Conservation (phyloP, 1,140 invertebrate species). For the Formica selysi region DNA sequence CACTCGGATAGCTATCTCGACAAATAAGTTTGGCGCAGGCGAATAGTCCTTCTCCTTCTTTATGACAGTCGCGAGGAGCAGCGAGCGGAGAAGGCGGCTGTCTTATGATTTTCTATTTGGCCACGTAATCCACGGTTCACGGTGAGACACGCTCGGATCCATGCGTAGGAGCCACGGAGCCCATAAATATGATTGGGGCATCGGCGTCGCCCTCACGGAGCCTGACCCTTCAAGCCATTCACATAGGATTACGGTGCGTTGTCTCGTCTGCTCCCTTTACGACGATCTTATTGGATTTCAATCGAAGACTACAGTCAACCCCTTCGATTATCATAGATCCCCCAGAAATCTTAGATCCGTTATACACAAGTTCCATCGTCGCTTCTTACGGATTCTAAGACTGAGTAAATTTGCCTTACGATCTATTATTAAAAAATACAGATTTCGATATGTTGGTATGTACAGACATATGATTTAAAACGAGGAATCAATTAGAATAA, state of each 20-base stretch:
- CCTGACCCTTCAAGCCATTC: conserved; percentile 79
- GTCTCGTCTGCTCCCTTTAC: conserved; percentile 82
- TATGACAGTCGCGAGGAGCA: conserved; percentile 62
- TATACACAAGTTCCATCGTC: background rate
- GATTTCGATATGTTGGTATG: background rate
- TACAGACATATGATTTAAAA: background rate
- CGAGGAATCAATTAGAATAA: background rate
- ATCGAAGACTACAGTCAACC: conserved; percentile 71
- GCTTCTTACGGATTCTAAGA: background rate
- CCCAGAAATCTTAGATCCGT: conserved; percentile 16
- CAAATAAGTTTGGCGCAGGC: conserved; percentile 48
- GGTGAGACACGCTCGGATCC: conserved; percentile 71
- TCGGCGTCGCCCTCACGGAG: conserved; percentile 74
- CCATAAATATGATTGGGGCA: conserved; percentile 86
- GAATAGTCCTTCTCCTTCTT: conserved; percentile 65
- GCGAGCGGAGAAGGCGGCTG: conserved; percentile 48
- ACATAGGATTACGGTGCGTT: conserved; percentile 82
- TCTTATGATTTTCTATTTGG: conserved; percentile 79
- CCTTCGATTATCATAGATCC: conserved; percentile 64
- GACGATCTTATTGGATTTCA: conserved; percentile 81
- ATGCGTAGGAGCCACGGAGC: conserved; percentile 66
- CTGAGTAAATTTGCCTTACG: background rate
- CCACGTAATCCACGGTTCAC: conserved; percentile 80
- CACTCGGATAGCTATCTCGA: conserved; percentile 20
- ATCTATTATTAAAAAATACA: background rate